Conservation (phyloP, 1,140 invertebrate species). For the Drosophila subobscura region DNA sequence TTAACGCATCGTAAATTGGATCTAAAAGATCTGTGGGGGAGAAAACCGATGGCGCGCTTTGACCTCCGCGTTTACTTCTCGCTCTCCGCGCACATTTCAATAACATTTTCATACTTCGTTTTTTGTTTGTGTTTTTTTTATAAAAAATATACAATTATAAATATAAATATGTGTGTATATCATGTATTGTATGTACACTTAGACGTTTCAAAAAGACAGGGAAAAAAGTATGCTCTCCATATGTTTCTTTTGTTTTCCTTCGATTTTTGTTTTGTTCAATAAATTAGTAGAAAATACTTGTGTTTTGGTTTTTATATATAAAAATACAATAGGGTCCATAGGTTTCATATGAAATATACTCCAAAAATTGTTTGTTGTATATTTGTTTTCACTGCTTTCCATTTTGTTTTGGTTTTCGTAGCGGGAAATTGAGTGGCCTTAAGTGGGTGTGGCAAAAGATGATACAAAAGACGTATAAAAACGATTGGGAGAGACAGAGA, state of each 20-base stretch:
- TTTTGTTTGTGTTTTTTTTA: conserved; percentile 8
- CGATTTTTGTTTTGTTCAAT: conserved; percentile 38
- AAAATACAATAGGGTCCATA: conserved; percentile 80
- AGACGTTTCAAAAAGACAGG: conserved; percentile 45
- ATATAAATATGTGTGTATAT: conserved; percentile 34
- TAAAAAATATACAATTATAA: conserved; percentile 53
- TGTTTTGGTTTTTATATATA: conserved; percentile 57
- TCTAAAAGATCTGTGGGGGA: conserved; percentile 14
- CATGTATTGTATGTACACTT: conserved; percentile 37
- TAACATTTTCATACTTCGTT: conserved; percentile 28
- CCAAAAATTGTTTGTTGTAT: conserved; percentile 9
- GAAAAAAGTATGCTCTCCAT: conserved; percentile 21
- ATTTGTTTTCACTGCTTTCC: conserved; percentile 22
- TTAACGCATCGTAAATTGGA: conserved; percentile 48
- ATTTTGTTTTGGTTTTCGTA: conserved; percentile 19
- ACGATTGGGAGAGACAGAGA: not conserved
- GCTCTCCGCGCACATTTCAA: not conserved
- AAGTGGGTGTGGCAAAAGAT: conserved; percentile 16
- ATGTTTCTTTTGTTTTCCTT: not conserved
- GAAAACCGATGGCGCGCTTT: not conserved
- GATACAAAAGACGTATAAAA: conserved; percentile 43
- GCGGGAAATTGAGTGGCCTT: conserved; percentile 18
- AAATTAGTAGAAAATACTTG: conserved; percentile 77
- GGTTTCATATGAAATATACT: conserved; percentile 48
- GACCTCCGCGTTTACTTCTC: not conserved